Evolutionary conservation across 1,140 invertebrate genomes (phyloP).

Genomic region (Gryllus bimaculatus): DNA sequence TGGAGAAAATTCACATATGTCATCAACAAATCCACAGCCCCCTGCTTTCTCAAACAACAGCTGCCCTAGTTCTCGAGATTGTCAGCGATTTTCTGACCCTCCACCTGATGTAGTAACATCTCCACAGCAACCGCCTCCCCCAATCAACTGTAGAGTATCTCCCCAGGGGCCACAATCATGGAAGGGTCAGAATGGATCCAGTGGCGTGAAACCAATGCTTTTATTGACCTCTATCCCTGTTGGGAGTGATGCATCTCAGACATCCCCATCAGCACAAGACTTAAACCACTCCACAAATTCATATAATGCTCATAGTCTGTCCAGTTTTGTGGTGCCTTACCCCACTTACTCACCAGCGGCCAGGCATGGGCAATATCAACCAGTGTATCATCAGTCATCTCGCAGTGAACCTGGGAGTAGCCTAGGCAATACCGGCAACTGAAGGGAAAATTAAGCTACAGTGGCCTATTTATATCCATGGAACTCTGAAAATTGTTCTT

Average conservation of each 20-base stretch:
- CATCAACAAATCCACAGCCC: background rate
- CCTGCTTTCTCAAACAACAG: background rate
- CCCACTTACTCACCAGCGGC: background rate
- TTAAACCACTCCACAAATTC: slow-evolving; percentile 10
- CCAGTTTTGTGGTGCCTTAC: slow-evolving; percentile 18
- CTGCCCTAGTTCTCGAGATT: slow-evolving; percentile 8
- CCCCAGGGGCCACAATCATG: slow-evolving; percentile 6
- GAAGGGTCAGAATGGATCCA: background rate
- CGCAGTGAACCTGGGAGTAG: slow-evolving; percentile 17
- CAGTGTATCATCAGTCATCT: slow-evolving; percentile 19
- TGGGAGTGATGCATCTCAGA: background rate
- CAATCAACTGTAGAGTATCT: slow-evolving; percentile 8
- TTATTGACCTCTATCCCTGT: slow-evolving; percentile 12
- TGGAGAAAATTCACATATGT: background rate
- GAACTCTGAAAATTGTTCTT: background rate
- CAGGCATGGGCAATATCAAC: slow-evolving; percentile 17
- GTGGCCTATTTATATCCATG: no score
- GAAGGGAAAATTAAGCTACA: background rate
- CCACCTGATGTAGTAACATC: slow-evolving; percentile 18
- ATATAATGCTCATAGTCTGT: slow-evolving; percentile 18
- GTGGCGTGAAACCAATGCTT: slow-evolving; percentile 16
- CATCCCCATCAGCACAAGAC: background rate
- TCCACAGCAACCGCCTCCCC: slow-evolving; percentile 14
- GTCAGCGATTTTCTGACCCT: slow-evolving; percentile 18
- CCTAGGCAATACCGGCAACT: background rate